phyloP scores from a whole-genome alignment of 2,888 invertebrate genomes.

The Pandemis corylana region DNA sequence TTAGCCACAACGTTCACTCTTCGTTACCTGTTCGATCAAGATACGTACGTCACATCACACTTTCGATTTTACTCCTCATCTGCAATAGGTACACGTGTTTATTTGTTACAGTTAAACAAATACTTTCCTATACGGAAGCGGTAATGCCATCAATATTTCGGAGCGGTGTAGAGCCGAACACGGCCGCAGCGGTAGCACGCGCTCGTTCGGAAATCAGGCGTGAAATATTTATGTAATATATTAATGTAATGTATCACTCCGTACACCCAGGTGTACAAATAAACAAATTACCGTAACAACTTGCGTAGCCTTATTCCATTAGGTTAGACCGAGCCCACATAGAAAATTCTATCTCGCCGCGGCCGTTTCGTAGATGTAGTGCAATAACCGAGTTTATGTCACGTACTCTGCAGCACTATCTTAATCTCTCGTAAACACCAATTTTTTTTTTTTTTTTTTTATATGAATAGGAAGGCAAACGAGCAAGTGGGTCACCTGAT shows the following conservation, averaged over 20 bases:
- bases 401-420: conserved; percentile 4
- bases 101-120: conserved; percentile 8
- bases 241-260: conserved; percentile 28
- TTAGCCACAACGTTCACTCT: neutral
- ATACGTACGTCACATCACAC: neutral
- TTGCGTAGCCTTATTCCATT: conserved; percentile 16
- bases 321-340: conserved; percentile 10
- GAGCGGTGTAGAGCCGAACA: conserved; percentile 4
- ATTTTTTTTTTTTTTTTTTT: no score
- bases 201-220: neutral
- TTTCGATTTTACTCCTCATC: neutral
- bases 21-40: neutral
- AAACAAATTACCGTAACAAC: conserved; percentile 8
- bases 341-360: conserved; percentile 20
- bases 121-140: conserved; percentile 6
- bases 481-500: no score
- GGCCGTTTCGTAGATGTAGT: conserved; percentile 21
- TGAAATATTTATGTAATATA: conserved; percentile 29
- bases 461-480: no score
- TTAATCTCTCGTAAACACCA: conserved; percentile 20
- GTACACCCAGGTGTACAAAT: conserved; percentile 23
- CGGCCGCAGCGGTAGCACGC: neutral
- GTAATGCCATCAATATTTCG: conserved; percentile 13
- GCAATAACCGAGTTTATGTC: conserved; percentile 31
- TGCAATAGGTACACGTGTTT: neutral